Base-by-base conservation (phyloP, 2,888 invertebrate genomes). In the Drosophila fulvimacula region DNA sequence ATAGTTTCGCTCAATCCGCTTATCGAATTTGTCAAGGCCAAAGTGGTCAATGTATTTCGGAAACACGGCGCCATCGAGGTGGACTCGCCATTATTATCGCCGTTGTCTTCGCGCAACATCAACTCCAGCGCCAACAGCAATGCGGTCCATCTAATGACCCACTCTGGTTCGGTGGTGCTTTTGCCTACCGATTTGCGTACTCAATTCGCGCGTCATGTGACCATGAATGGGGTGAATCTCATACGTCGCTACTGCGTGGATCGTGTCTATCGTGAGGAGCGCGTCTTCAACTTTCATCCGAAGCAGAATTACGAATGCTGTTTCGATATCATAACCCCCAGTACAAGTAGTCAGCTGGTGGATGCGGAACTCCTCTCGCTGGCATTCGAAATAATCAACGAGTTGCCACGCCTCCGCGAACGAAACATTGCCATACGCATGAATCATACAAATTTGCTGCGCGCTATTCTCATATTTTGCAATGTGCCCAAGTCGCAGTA, bases 241-340 rank as follows among this genome's bases (percentile, higher is more conserved):
- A 94, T 98, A 88, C 95, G 98, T 74, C 94, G 99, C 53, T 99
- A 97, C 91, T 95, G 96, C 1, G 95, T 98, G 7, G 98, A 97
- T 81, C 94, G 96, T 56, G 98, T 98, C 1, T 99, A 95, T 90
- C 94, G 97, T 65, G 96, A 97, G 90, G 95, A 95, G 79, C 95
- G 95, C 84, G 95, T 95, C 3, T 94, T 93, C 64, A 97, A 97
- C 1, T 96, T 96, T 83, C 97, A 98, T 92, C 99, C 99, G 0
- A 94, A 96, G 72, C 98, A 98, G 93, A 94, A 97, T 19, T 95
- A 96, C 63, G 98, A 98, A 92, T 98, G 98, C 92, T 97, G 97
- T 2, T 98, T 98, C 92, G 99, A 99, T 92, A 97, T 99, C 68
- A 96, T 98, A 34, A 96, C 96, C 5, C 95, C 97, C 3, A 95